Percentiles rank a stretch among this genome's conserved stretches.
These are phyloP conservation scores for Erinaceus europaeus DNA, from an alignment of 2,113 vertebrate genomes.

Conservation along the genomic window DNA sequence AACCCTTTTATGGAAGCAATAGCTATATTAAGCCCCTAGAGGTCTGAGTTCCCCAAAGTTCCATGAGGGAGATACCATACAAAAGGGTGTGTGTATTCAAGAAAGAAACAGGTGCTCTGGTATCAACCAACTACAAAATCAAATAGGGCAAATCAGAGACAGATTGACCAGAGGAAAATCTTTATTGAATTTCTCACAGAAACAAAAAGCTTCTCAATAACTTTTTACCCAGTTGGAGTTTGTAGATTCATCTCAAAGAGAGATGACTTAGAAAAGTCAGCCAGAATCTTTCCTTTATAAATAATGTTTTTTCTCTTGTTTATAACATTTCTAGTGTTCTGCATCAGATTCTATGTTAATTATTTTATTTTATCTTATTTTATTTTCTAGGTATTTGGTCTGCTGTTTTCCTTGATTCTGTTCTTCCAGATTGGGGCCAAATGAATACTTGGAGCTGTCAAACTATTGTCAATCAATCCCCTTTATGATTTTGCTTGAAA, in stretches of 20 bases:
- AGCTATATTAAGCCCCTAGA: neutral
- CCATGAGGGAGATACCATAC: neutral
- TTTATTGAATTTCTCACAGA: neutral
- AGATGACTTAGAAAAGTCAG: neutral
- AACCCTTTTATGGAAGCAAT: neutral
- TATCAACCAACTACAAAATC: neutral
- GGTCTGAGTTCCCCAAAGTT: neutral
- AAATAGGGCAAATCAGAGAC: neutral
- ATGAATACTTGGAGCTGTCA: conserved; percentile 69
- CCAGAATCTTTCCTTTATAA: neutral
- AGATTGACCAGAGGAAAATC: neutral
- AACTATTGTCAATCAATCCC: conserved; percentile 42
- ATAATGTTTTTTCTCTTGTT: neutral
- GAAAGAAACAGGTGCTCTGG: neutral
- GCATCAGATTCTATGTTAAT: conserved; percentile 54
- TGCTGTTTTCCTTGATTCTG: conserved; percentile 84
- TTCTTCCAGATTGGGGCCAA: conserved; percentile 82
- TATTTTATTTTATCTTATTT: conserved; percentile 68
- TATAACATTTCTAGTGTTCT: neutral
- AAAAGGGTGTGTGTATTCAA: neutral
- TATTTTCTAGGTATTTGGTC: conserved; percentile 82
- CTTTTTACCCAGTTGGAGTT: neutral
- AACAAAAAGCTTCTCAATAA: neutral
- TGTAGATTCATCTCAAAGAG: conserved; percentile 19
- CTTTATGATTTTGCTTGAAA: conserved; percentile 61